Evolutionary conservation across 2,113 vertebrate genomes (phyloP).

Genomic region (Hemichromis elongatus): DNA sequence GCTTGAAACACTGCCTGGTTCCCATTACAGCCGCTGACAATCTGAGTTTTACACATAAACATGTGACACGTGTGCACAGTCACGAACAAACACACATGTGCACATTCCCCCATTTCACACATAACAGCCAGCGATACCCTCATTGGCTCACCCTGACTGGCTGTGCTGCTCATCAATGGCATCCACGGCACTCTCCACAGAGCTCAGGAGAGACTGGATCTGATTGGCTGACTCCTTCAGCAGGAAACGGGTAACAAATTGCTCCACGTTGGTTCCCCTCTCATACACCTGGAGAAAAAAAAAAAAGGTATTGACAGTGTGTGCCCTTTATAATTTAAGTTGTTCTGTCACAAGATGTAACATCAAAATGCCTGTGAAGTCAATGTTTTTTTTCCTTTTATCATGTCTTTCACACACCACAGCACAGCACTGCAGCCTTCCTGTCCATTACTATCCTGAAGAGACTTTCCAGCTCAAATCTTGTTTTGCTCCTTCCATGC

Average conservation of each 20-base stretch:
- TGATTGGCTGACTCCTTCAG: slow-evolving; percentile 95
- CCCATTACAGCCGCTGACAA: slow-evolving; percentile 21
- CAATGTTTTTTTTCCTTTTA: neutral
- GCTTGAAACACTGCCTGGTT: slow-evolving; percentile 21
- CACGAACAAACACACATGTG: neutral
- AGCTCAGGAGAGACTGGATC: slow-evolving; percentile 93
- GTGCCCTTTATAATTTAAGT: neutral
- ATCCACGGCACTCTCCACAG: slow-evolving; percentile 93
- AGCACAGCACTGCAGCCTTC: neutral
- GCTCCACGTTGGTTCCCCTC: slow-evolving; percentile 88
- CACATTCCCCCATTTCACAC: neutral
- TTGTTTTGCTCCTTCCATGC: neutral
- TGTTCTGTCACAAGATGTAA: neutral
- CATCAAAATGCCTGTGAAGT: neutral
- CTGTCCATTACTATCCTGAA: neutral
- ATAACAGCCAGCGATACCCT: neutral
- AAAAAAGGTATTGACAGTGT: neutral
- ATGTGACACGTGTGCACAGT: neutral
- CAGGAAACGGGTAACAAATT: slow-evolving; percentile 95
- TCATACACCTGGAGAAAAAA: slow-evolving; percentile 83
- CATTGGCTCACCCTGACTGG: slow-evolving; percentile 78
- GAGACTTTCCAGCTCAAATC: neutral
- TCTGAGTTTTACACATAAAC: slow-evolving; percentile 23
- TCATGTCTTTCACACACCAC: neutral
- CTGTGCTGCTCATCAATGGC: slow-evolving; percentile 94